Evolutionary conservation across 2,113 vertebrate species (phyloP), one percentile per base, ranked within the genome.

Genomic region (Sturnus vulgaris): DNA sequence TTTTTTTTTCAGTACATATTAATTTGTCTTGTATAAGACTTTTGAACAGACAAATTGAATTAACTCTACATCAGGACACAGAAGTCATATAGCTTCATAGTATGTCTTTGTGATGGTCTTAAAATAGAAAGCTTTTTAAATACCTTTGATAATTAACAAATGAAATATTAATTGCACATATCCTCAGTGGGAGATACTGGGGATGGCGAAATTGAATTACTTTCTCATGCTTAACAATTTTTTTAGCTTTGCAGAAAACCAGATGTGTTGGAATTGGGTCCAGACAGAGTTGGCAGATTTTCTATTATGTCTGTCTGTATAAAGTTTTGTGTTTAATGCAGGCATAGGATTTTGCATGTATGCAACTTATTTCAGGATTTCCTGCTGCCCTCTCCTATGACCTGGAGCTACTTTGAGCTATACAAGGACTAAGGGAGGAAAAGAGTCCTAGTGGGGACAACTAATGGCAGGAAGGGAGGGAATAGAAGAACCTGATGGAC

Each of bases 381-480:
- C 96, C 96, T 95, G 68, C 71, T 92, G 93, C 88, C 82, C 72
- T 88, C 23, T 76, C 25, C 40, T 92, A 72, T 65, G 92, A 88
- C 88, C 94, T 96, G 86, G 68, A 96, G 82, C 35, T 95, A 68
- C 93, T 94, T 77, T 73, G 71, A 90, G 75, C 76, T 95, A 27
- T 22, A 24, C 52, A 81, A 78, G 56, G 56, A 94, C 92, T 82
- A 88, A 83, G 33, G 64, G 94, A 96, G 93, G 94, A 95, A 95
- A 86, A 78, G 66, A 83, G n/a, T 56, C 68, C 52, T 88, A 49
- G n/a, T 30, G 52, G 52, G 76, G 64, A 83, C 56, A 86, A 49
- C 82, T 93, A 96, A 95, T 35, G 56, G 56, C 96, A 96, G 93
- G 93, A 95, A 97, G 82, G 50, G 79, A 94, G 85, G 85, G 56